Evolutionary conservation across 2,113 vertebrate genomes (phyloP).

Genomic region (Oncorhynchus kisutch): DNA sequence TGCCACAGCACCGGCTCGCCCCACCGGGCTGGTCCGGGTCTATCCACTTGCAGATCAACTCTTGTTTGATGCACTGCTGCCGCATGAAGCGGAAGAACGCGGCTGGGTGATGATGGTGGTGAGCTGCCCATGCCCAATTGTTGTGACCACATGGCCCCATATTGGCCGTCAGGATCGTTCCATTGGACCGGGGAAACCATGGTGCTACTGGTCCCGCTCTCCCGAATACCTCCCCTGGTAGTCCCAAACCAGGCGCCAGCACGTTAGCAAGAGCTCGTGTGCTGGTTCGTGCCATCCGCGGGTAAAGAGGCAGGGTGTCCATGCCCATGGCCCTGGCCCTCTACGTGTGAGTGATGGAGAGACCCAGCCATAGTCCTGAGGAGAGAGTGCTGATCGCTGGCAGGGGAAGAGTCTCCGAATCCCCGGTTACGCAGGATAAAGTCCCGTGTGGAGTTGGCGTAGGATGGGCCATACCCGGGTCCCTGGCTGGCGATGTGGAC

Average conservation of each 20-base stretch:
- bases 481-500: constrained; percentile 84
- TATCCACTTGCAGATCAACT: constrained; percentile 90
- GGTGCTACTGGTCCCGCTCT: constrained; percentile 85
- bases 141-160: constrained; percentile 2
- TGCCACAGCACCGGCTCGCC: constrained; percentile 83
- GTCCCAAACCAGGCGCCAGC: constrained; percentile 81
- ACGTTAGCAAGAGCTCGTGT: constrained; percentile 78
- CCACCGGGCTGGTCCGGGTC: constrained; percentile 81
- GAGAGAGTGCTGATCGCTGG: constrained; percentile 79
- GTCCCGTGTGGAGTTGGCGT: constrained; percentile 82
- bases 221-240: constrained; percentile 83
- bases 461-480: constrained; percentile 77
- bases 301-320: constrained; percentile 84
- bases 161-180: constrained; percentile 74
- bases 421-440: constrained; percentile 86
- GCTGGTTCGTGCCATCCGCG: constrained; percentile 87
- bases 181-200: constrained; percentile 83
- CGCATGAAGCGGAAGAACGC: constrained; percentile 91
- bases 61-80: constrained; percentile 88
- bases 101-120: constrained; percentile 69
- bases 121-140: constrained; percentile 65
- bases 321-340: constrained; percentile 79
- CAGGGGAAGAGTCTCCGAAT: constrained; percentile 79
- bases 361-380: constrained; percentile 77
- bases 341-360: constrained; percentile 77